These are phyloP conservation scores for Thereuonema tuberculata DNA, from an alignment of 1,140 invertebrate genomes.

Conservation along the genomic window DNA sequence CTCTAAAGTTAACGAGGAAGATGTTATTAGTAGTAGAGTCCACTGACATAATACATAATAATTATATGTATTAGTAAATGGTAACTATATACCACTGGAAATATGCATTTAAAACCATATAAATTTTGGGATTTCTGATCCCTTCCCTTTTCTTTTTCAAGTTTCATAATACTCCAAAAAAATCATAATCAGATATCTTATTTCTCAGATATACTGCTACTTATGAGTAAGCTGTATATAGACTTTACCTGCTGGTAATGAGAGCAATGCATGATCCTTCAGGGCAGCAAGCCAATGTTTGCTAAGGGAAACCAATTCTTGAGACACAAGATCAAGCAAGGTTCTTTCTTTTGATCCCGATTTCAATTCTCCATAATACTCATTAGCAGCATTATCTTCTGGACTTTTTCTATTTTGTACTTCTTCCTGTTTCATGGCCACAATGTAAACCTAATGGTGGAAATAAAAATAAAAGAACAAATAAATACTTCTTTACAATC, in stretches of 20 bases:
- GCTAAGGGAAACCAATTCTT: slow-evolving; percentile 77
- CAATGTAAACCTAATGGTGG: slow-evolving; percentile 87
- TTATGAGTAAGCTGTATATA: too few species aligned
- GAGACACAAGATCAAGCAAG: slow-evolving; percentile 79
- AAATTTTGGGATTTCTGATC: too few species aligned
- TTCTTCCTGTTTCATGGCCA: slow-evolving; percentile 58
- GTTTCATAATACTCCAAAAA: too few species aligned
- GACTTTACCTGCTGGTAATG: slow-evolving; percentile 74
- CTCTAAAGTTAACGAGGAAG: too few species aligned
- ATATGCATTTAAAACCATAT: too few species aligned
- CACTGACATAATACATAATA: too few species aligned
- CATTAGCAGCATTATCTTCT: slow-evolving; percentile 35
- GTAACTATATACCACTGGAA: too few species aligned
- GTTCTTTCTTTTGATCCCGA: slow-evolving; percentile 22
- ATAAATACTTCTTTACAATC: background rate
- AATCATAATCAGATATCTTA: too few species aligned
- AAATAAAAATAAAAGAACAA: slow-evolving; percentile 10
- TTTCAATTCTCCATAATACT: slow-evolving; percentile 56
- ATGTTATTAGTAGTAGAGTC: too few species aligned
- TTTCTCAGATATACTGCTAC: too few species aligned
- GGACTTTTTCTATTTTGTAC: slow-evolving; percentile 11
- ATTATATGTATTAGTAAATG: too few species aligned
- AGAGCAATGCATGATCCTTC: slow-evolving; percentile 85
- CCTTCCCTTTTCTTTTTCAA: too few species aligned
- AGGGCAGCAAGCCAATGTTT: slow-evolving; percentile 89